These are phyloP conservation scores for Mastomys natalensis DNA, from an alignment of 2,113 vertebrate genomes.

Conservation along the genomic window DNA sequence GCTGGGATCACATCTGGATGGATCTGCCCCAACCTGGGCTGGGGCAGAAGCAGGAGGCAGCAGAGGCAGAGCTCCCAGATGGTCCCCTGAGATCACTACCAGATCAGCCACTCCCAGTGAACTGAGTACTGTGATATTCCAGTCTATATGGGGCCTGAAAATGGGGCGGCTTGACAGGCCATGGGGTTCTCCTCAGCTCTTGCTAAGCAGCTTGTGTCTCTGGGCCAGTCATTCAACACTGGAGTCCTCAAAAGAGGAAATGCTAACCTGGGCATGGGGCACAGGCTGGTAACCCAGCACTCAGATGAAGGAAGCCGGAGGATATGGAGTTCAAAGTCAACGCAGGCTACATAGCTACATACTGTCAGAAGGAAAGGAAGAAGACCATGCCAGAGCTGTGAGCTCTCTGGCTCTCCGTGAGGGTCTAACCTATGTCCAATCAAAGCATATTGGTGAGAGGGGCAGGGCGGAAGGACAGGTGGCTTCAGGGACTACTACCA, in stretches of 20 bases:
- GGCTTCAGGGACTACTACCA: background rate
- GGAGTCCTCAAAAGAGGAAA: background rate
- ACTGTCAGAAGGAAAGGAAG: background rate
- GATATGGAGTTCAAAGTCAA: background rate
- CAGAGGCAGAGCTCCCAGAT: constrained; percentile 61
- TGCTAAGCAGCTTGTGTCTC: constrained; percentile 14
- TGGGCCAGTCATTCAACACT: background rate
- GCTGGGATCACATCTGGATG: constrained; percentile 77
- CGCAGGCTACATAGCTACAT: background rate
- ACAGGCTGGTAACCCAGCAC: background rate
- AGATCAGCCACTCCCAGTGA: background rate
- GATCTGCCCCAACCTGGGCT: constrained; percentile 77
- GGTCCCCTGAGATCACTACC: constrained; percentile 46
- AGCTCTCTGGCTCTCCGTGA: background rate
- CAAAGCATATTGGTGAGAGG: background rate
- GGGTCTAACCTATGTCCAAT: background rate
- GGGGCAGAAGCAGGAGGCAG: background rate
- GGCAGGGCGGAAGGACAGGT: background rate
- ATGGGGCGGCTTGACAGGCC: background rate
- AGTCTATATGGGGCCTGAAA: background rate
- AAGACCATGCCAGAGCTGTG: background rate
- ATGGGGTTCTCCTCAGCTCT: background rate
- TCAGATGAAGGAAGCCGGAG: background rate
- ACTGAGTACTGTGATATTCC: background rate
- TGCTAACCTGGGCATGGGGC: background rate